Conservation (phyloP, 2,797 vertebrate genomes). For the Tapirus indicus region DNA sequence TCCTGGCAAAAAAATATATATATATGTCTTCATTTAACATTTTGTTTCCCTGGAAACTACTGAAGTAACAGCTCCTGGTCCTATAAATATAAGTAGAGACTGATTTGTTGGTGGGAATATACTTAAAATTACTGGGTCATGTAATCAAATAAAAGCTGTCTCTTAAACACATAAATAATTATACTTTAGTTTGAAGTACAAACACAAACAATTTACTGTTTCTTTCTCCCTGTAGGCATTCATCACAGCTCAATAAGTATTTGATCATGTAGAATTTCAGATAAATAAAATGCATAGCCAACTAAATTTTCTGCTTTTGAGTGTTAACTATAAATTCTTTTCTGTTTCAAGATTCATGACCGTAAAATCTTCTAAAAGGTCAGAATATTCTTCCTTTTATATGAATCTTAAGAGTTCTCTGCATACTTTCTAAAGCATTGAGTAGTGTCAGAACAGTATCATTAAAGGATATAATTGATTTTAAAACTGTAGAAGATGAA, state of each 20-base stretch:
- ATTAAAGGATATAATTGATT: neutral
- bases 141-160: constrained; percentile 22
- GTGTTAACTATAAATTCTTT: neutral
- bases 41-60: constrained; percentile 49
- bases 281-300: constrained; percentile 27
- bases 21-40: neutral
- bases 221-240: neutral
- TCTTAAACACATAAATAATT: neutral
- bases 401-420: neutral
- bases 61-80: neutral
- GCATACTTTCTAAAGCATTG: neutral
- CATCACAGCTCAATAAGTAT: neutral
- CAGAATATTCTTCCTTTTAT: neutral
- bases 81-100: neutral
- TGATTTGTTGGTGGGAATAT: constrained; percentile 2
- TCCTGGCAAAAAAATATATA: neutral
- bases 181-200: neutral
- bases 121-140: neutral
- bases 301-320: neutral
- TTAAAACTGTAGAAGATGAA: neutral
- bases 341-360: neutral
- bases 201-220: neutral
- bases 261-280: constrained; percentile 12
- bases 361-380: neutral
- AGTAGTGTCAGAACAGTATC: neutral